Conservation (phyloP, 2,888 invertebrate species). For the Asteroscopus sphinx region DNA sequence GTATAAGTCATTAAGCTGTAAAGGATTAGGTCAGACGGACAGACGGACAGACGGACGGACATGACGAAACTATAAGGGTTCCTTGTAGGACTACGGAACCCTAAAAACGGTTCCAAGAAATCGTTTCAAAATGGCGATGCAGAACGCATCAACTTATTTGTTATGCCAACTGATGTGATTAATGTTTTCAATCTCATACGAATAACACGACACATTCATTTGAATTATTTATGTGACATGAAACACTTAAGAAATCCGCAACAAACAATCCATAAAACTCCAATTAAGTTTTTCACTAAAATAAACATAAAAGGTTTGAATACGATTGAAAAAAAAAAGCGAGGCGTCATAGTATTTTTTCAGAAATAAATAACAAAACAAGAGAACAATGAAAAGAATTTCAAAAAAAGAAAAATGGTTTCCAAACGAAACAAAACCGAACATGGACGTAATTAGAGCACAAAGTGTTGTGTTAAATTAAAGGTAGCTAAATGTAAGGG, state of each 20-base stretch:
- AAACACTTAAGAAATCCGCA: conserved; percentile 40
- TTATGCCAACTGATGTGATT: conserved; percentile 60
- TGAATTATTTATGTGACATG: conserved; percentile 59
- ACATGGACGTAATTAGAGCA: conserved; percentile 77
- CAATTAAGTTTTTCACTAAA: conserved; percentile 5
- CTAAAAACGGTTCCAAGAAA: conserved; percentile 55
- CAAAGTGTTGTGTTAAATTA: conserved; percentile 81
- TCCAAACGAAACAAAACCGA: conserved; percentile 52
- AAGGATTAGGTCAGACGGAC: no score
- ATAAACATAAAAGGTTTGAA: conserved; percentile 20
- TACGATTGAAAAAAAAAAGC: conserved; percentile 23
- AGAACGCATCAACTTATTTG: conserved; percentile 53
- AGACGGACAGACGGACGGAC: no score
- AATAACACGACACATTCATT: conserved; percentile 60
- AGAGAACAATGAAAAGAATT: conserved; percentile 40
- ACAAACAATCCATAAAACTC: conserved; percentile 35
- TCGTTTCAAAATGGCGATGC: conserved; percentile 49
- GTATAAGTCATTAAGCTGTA: no score
- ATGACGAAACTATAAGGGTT: no score
- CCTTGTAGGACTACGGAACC: no score
- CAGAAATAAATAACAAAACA: conserved; percentile 25
- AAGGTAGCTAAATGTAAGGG: conserved; percentile 65
- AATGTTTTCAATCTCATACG: conserved; percentile 62
- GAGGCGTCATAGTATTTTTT: conserved; percentile 20
- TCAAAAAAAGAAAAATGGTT: conserved; percentile 47